These are phyloP conservation scores for Chaetorhynchus papuensis DNA, from an alignment of 2,113 vertebrate genomes.

Conservation along the genomic window DNA sequence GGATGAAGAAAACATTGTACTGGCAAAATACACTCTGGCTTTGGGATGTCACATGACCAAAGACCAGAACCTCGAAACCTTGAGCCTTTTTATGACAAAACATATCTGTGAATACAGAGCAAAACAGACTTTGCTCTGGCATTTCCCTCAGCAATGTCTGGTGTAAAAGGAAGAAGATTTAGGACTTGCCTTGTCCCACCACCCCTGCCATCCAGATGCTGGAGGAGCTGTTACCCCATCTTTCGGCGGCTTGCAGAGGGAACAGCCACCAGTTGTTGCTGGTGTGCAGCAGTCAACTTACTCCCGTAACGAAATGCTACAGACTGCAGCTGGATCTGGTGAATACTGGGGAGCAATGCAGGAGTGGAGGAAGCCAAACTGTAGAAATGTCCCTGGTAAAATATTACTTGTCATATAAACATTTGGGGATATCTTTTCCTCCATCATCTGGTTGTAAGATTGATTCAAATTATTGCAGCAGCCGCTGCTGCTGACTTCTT, in stretches of 20 bases:
- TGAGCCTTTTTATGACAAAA: not conserved
- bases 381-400: not conserved
- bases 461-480: not conserved
- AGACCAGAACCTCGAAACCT: not conserved
- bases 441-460: not conserved
- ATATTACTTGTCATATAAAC: not conserved
- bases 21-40: not conserved
- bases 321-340: not conserved
- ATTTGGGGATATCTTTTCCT: not conserved
- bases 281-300: not conserved
- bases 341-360: not conserved
- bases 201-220: not conserved
- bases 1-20: not conserved
- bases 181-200: not conserved
- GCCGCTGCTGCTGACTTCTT: not conserved
- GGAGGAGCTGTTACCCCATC: not conserved
- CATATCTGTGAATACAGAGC: not conserved
- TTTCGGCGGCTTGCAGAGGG: not conserved
- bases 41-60: not conserved
- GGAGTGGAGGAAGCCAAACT: not conserved
- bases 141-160: not conserved
- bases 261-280: not conserved
- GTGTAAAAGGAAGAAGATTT: not conserved
- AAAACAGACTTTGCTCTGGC: not conserved
- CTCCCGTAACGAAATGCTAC: not conserved